A percentile compares a stretch with the other conserved stretches of the same genome.
phyloP scores from a whole-genome alignment of 2,888 invertebrate species.

The Oasisia sp. region DNA sequence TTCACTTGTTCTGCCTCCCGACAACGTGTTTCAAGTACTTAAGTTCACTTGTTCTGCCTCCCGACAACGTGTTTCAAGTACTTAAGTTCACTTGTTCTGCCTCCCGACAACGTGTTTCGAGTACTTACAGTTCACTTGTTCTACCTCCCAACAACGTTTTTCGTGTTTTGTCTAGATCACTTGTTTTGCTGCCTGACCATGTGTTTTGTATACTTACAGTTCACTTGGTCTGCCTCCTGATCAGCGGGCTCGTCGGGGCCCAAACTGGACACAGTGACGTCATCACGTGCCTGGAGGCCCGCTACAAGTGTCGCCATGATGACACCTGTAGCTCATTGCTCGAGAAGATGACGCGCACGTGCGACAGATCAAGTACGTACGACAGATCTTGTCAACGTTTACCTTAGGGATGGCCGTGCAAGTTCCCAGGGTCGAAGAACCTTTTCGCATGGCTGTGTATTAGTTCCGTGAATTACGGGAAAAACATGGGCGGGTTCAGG shows the following conservation, averaged over 20 bases:
- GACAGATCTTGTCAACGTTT: background rate
- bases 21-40: too few species aligned
- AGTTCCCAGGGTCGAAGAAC: too few species aligned
- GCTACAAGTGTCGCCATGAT: slow-evolving; percentile 33
- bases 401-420: background rate
- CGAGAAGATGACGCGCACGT: slow-evolving; percentile 33
- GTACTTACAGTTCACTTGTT: too few species aligned
- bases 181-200: background rate
- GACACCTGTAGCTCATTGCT: slow-evolving; percentile 34
- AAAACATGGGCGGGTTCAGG: too few species aligned
- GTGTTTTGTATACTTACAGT: background rate
- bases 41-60: too few species aligned
- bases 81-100: too few species aligned
- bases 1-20: too few species aligned
- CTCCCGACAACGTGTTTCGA: too few species aligned
- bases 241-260: background rate
- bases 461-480: too few species aligned
- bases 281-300: slow-evolving; percentile 32
- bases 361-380: slow-evolving; percentile 36
- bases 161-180: background rate
- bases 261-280: background rate
- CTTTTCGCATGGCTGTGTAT: too few species aligned
- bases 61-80: too few species aligned
- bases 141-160: background rate
- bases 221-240: background rate